These are phyloP conservation scores for Saturnia pavonia DNA, from an alignment of 2,888 invertebrate species.

Conservation along the genomic window DNA sequence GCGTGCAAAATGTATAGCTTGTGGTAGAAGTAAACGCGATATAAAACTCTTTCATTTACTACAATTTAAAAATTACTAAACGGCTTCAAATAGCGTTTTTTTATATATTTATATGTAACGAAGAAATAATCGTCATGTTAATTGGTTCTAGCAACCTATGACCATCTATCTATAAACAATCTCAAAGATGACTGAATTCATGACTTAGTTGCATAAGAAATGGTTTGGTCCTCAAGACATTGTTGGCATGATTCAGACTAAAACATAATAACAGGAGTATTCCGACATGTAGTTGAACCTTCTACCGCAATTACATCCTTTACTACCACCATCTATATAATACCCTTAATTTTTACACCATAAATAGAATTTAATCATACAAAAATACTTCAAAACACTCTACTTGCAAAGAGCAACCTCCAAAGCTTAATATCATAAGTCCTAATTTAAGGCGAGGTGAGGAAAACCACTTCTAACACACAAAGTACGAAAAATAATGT, in stretches of 20 bases:
- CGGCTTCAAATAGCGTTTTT: no score
- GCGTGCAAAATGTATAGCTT: slow-evolving; percentile 3
- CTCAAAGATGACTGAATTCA: no score
- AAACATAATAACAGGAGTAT: no score
- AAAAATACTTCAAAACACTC: not conserved
- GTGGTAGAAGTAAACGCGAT: not conserved
- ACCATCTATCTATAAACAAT: no score
- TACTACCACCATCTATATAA: not conserved
- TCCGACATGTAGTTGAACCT: no score
- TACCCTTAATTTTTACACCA: not conserved
- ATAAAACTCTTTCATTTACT: not conserved
- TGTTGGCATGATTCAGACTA: no score
- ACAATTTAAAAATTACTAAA: not conserved
- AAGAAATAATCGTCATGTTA: no score
- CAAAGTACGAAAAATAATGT: not conserved
- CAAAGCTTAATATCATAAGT: not conserved
- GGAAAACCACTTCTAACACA: not conserved
- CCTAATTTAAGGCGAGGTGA: not conserved
- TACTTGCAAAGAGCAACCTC: not conserved
- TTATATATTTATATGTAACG: no score
- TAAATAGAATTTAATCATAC: not conserved
- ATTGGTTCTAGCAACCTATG: no score
- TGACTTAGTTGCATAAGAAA: no score
- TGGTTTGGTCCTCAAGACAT: no score
- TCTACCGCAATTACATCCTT: no score